Percentiles rank a stretch among this genome's conserved stretches.
These are phyloP conservation scores for Boleophthalmus pectinirostris DNA, from an alignment of 2,113 vertebrate species.

Conservation along the genomic window DNA sequence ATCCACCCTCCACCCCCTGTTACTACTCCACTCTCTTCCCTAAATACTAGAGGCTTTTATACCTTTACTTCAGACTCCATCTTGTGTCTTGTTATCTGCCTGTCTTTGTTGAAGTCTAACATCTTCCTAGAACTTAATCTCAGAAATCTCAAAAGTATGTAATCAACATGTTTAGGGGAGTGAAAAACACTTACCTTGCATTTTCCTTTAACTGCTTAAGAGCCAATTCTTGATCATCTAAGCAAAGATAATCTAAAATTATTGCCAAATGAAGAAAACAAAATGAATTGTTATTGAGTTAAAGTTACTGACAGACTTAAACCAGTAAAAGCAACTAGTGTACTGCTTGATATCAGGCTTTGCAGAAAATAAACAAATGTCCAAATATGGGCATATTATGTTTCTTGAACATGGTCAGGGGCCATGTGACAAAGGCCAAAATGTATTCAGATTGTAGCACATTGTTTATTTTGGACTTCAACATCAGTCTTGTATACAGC, in stretches of 20 bases:
- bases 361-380: neutral
- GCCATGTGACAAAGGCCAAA: neutral
- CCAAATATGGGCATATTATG: neutral
- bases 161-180: neutral
- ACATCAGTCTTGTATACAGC: neutral
- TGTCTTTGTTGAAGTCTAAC: neutral
- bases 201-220: neutral
- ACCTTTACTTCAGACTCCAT: conserved; percentile 52
- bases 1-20: conserved; percentile 34
- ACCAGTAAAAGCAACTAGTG: neutral
- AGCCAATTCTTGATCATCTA: neutral
- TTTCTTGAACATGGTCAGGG: neutral
- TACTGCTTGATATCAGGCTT: too few relatives aligned
- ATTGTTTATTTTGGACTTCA: conserved; percentile 3
- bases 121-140: neutral
- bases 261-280: neutral
- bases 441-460: neutral
- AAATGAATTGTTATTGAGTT: neutral
- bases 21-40: conserved; percentile 9
- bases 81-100: conserved; percentile 44
- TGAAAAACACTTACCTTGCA: neutral
- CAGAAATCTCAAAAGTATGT: neutral
- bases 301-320: neutral
- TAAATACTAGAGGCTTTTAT: conserved; percentile 45
- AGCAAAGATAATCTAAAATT: too few relatives aligned